Evolutionary conservation across 2,797 vertebrate genomes (phyloP), one percentile per base, ranked within the genome.

Genomic region (Saguinus oedipus): DNA sequence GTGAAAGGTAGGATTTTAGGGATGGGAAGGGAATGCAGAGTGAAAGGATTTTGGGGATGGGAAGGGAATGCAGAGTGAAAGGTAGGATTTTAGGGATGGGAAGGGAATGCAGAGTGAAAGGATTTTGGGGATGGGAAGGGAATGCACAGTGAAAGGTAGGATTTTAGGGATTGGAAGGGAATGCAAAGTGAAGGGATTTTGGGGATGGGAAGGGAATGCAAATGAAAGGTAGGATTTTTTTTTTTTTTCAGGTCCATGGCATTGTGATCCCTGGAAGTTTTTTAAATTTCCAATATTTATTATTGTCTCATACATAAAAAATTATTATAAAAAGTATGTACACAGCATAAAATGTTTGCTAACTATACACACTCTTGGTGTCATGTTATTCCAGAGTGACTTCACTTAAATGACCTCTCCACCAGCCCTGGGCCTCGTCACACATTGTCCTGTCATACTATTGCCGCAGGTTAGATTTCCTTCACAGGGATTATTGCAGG

Each of bases 391-490:
- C 19, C 33, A 39, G n/a, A 72, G 26, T 22, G 14, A 50, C 55
- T 78, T 90, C 50, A 11, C 33, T 61, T 57, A 6, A 7, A 33
- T 64, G 5, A 15, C 13, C 4, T 27, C 3, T 70, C 20, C 17
- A 2, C 36, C 61, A 64, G 46, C 42, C 27, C 24, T 33, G 48
- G 80, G n/a, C 30, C 50, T 75, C 9, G 10, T 0, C 57, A 36
- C 7, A 15, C 1, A 0, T 82, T 5, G 14, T 5, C 15, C 7
- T 53, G 50, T 4, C 50, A 26, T 11, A 0, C 0, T 48, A 2
- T 39, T 24, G 20, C 42, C 61, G 20, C 27, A 76, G 33, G 33
- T 53, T 33, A n/a, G 8, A 24, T 5, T 17, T 68, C 42, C 30
- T 72, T 42, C 33, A 48, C 30, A 2, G 0, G 1, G 27, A 2